Conservation (phyloP, 2,888 invertebrate genomes). For the Taphrorychus bicolor region DNA sequence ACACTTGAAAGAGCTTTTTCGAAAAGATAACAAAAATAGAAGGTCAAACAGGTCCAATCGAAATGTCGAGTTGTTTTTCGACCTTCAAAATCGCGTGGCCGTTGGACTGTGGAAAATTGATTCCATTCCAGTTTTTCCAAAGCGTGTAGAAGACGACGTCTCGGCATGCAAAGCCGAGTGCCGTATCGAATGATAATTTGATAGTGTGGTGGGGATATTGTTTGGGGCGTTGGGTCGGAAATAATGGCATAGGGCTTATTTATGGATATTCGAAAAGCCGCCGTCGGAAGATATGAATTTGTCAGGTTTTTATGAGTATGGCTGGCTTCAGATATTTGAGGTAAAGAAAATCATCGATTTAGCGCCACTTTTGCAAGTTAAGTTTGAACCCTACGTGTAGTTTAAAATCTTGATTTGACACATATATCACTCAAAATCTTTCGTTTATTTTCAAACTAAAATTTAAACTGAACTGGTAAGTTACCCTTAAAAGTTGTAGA, state of each 20-base stretch:
- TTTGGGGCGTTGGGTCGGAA: neutral
- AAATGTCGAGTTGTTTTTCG: slow-evolving; percentile 24
- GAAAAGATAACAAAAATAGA: neutral
- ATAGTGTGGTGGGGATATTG: neutral
- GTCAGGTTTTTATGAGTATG: neutral
- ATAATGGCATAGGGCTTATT: neutral
- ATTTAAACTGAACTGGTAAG: no score
- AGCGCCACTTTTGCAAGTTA: no score
- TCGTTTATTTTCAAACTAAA: no score
- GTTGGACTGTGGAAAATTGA: slow-evolving; percentile 15
- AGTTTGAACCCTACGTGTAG: no score
- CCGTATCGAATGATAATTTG: neutral
- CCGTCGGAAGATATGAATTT: neutral
- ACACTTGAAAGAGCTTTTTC: neutral
- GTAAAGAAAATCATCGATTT: no score
- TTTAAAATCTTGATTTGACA: no score
- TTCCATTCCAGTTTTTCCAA: slow-evolving; percentile 18
- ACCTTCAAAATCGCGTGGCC: slow-evolving; percentile 13
- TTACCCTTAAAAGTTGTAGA: no score
- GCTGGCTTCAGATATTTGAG: no score
- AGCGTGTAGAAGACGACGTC: neutral
- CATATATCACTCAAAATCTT: no score
- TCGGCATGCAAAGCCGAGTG: neutral
- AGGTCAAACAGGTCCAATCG: slow-evolving; percentile 10
- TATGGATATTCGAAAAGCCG: neutral